Base-by-base conservation (phyloP, 2,113 vertebrate species). In the Tetraodon nigroviridis region DNA sequence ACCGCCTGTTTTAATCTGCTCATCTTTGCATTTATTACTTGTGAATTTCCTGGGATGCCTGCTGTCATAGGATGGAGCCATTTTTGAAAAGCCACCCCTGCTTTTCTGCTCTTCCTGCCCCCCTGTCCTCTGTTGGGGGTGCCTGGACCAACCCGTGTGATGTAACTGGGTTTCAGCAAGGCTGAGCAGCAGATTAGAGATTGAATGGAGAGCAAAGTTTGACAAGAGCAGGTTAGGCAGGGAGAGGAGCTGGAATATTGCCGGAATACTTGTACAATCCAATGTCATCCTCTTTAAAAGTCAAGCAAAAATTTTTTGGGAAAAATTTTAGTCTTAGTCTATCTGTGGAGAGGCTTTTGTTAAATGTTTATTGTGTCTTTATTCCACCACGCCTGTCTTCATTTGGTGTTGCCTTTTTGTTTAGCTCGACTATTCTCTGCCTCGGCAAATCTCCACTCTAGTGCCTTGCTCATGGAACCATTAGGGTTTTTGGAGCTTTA, bases 401-500 rank as follows among this genome's bases (percentile, higher is more conserved):
- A 37, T 37, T 37, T 12, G 2, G 32, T 37, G 48, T 54, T 27
- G 60, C 51, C 32, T 46, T 17, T 46, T 7, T 5, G 44, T 46
- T 46, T 49, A 66, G 57, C 50, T 24, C 18, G n/a, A 67, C 18
- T 53, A 37, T 81, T 59, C 20, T 69, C 56, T 29, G 14, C 58
- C 16, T 15, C 58, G 76, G 67, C 58, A 71, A 68, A 29, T 58
- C 68, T 69, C 64, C 73, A 67, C 61, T 45, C 48, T 46, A 50
- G 62, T 48, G 40, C 59, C 61, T 51, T 47, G 32, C 62, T 83
- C 69, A 80, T 79, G 51, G 69, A 80, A 80, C 56, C 68, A 20
- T 63, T 64, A 71, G 61, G 71, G 50, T 64, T 84, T 37, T 73
- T 81, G 74, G 51, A 75, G 76, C 74, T 84, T 83, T 74, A n/a